Conservation (phyloP, 2,888 invertebrate species). For the Mechanitis messenoides region DNA sequence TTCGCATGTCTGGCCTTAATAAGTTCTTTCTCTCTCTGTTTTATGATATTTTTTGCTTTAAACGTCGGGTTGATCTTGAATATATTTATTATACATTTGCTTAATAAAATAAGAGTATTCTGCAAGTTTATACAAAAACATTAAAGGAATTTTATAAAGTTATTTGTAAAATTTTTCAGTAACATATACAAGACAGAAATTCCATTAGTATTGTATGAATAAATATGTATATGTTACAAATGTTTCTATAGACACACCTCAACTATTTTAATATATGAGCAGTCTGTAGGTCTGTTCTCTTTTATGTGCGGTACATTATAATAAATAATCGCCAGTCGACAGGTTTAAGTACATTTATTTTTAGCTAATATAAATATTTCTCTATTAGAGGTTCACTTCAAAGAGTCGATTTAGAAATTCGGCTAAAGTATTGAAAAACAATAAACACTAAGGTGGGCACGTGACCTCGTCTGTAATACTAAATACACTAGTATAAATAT, state of each 20-base stretch:
- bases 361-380: conserved; percentile 41
- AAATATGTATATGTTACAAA: too few species aligned
- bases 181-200: too few species aligned
- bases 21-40: conserved; percentile 9
- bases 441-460: conserved; percentile 36
- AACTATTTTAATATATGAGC: conserved; percentile 24
- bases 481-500: conserved; percentile 6
- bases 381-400: conserved; percentile 38
- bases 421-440: conserved; percentile 37
- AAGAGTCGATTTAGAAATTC: conserved; percentile 38
- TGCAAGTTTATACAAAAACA: too few species aligned
- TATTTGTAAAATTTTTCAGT: too few species aligned
- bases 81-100: too few species aligned
- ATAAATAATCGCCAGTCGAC: conserved; percentile 40
- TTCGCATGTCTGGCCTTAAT: conserved; percentile 26
- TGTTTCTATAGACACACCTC: conserved; percentile 20
- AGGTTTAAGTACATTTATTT: conserved; percentile 40
- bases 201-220: too few species aligned
- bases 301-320: conserved; percentile 36
- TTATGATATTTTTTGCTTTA: conserved; percentile 3
- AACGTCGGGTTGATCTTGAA: background rate
- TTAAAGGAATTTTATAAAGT: too few species aligned
- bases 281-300: conserved; percentile 28
- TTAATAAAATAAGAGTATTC: too few species aligned
- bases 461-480: conserved; percentile 34